Conservation (phyloP, 2,888 invertebrate genomes). For the Xestobium rufovillosum region DNA sequence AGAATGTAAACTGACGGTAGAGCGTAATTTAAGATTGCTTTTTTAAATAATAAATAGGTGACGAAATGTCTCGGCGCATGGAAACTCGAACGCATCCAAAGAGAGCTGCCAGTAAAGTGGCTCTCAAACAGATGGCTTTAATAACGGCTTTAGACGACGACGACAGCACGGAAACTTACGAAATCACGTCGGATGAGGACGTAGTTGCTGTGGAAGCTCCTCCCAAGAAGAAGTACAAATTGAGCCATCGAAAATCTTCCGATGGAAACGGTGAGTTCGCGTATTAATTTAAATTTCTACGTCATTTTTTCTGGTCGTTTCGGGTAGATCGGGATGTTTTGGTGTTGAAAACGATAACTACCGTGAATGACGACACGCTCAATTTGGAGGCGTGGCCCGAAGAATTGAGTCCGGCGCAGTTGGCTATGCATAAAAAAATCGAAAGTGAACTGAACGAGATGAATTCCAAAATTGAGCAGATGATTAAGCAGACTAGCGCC, state of each 20-base stretch:
- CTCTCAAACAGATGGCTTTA: slow-evolving; percentile 39
- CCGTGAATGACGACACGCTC: slow-evolving; percentile 41
- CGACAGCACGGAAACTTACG: slow-evolving; percentile 44
- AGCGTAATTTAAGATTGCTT: no score
- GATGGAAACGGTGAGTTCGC: slow-evolving; percentile 34
- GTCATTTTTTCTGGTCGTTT: not conserved
- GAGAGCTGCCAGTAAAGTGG: slow-evolving; percentile 40
- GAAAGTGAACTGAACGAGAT: slow-evolving; percentile 62
- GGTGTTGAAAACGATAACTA: slow-evolving; percentile 34
- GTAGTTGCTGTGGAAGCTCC: slow-evolving; percentile 29
- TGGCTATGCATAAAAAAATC: slow-evolving; percentile 54
- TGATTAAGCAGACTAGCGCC: slow-evolving; percentile 52
- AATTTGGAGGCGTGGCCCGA: slow-evolving; percentile 68
- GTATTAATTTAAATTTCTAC: not conserved
- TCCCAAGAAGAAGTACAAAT: slow-evolving; percentile 38
- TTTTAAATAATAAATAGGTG: no score
- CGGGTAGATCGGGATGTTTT: slow-evolving; percentile 37
- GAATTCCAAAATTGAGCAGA: slow-evolving; percentile 52
- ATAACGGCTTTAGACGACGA: slow-evolving; percentile 36
- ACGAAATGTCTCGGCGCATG: not conserved
- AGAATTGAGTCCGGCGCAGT: slow-evolving; percentile 58
- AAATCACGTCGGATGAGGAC: slow-evolving; percentile 42
- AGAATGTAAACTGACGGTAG: no score
- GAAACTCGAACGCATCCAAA: slow-evolving; percentile 28
- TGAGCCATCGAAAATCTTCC: slow-evolving; percentile 36